Conservation (phyloP, 1,140 invertebrate species). For the Zaprionus inermis region DNA sequence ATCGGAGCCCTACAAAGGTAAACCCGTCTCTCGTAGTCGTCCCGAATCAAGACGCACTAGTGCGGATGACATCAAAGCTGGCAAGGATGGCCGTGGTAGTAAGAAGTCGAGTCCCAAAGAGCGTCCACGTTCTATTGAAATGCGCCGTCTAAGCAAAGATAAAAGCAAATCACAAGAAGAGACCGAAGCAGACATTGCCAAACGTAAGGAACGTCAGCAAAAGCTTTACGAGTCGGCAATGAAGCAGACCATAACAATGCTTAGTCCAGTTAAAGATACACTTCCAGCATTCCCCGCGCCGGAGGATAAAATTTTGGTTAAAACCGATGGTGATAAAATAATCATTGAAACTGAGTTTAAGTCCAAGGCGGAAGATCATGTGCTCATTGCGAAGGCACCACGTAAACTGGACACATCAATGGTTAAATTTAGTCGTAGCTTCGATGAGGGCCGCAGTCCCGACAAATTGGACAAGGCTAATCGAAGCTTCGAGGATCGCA, state of each 20-base stretch:
- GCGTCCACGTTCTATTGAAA: slow-evolving; percentile 88
- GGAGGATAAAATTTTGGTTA: slow-evolving; percentile 88
- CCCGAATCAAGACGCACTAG: slow-evolving; percentile 85
- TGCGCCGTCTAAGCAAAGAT: slow-evolving; percentile 87
- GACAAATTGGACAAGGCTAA: slow-evolving; percentile 86
- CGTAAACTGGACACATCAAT: slow-evolving; percentile 88
- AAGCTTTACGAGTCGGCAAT: slow-evolving; percentile 89
- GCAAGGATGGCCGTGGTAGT: slow-evolving; percentile 84
- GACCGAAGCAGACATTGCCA: slow-evolving; percentile 88
- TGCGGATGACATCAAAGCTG: slow-evolving; percentile 84
- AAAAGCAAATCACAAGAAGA: slow-evolving; percentile 89
- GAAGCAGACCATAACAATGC: slow-evolving; percentile 88
- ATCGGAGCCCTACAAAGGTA: slow-evolving; percentile 80
- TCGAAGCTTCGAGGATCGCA: slow-evolving; percentile 87
- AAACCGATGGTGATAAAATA: slow-evolving; percentile 87
- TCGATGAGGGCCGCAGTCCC: slow-evolving; percentile 86
- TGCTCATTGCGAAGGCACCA: slow-evolving; percentile 89
- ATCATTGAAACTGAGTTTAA: slow-evolving; percentile 87
- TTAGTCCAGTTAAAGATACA: slow-evolving; percentile 88
- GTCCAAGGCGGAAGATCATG: slow-evolving; percentile 87
- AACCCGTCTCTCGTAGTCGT: slow-evolving; percentile 85
- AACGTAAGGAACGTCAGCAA: slow-evolving; percentile 89
- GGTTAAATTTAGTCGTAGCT: slow-evolving; percentile 88
- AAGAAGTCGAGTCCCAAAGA: slow-evolving; percentile 86
- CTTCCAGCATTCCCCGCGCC: slow-evolving; percentile 88